Evolutionary conservation across 2,113 vertebrate genomes (phyloP).

Genomic region (Callocephalon fimbriatum): DNA sequence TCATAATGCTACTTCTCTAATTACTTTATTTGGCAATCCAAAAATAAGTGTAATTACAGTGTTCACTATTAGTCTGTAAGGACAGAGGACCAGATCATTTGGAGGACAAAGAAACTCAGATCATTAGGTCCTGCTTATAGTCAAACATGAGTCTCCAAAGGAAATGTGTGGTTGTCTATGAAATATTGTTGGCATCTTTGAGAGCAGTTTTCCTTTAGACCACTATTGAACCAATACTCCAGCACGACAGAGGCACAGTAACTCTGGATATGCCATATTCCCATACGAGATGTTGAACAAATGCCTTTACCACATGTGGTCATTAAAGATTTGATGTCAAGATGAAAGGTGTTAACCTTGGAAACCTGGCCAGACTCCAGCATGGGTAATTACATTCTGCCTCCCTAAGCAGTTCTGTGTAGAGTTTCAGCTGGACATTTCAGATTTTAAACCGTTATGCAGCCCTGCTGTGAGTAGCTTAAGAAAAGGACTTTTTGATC

Average conservation of each 20-base stretch:
- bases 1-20: conserved; percentile 38
- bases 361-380: conserved; percentile 12
- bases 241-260: not conserved
- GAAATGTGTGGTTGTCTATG: not conserved
- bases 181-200: not conserved
- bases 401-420: conserved; percentile 13
- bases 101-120: not conserved
- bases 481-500: not conserved
- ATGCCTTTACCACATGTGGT: conserved; percentile 27
- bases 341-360: conserved; percentile 49
- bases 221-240: not conserved
- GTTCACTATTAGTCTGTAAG: not conserved
- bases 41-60: not conserved
- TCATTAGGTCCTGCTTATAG: not conserved
- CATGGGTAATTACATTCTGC: conserved; percentile 7
- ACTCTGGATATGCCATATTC: not conserved
- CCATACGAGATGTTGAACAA: conserved; percentile 10
- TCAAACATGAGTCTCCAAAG: not conserved
- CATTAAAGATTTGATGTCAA: conserved; percentile 39
- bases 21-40: conserved; percentile 46
- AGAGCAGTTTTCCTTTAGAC: not conserved
- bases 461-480: not conserved
- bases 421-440: conserved; percentile 44
- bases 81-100: not conserved
- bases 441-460: not conserved